Evolutionary conservation across 2,113 vertebrate genomes (phyloP).

Genomic region (Paedocypris sp.): DNA sequence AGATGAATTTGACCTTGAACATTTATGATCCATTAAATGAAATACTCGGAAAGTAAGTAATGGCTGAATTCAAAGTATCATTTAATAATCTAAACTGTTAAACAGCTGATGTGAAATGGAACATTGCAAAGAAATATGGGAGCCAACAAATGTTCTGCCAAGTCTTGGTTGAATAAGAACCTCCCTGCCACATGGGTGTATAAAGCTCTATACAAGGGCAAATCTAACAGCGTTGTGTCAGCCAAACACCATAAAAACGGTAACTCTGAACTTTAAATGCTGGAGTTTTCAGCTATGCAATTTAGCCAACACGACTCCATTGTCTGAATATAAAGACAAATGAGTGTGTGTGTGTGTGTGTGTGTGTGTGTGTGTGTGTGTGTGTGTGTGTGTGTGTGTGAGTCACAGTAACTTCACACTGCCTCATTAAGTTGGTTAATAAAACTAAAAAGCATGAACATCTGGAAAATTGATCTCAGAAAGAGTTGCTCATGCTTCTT

Average conservation of each 20-base stretch:
- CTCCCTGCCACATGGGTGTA: constrained; percentile 22
- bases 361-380: too few species aligned
- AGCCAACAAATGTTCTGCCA: constrained; percentile 46
- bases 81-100: too few species aligned
- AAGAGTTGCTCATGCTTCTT: constrained; percentile 7
- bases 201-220: constrained; percentile 2
- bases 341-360: too few species aligned
- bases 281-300: background rate
- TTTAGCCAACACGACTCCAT: too few species aligned
- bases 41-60: too few species aligned
- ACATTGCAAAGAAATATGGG: background rate
- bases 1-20: too few species aligned
- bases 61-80: too few species aligned
- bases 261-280: background rate
- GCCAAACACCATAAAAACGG: constrained; percentile 15
- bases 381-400: too few species aligned
- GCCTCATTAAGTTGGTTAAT: constrained; percentile 33
- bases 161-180: constrained; percentile 13
- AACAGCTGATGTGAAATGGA: constrained; percentile 20
- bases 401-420: constrained; percentile 6
- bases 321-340: too few species aligned
- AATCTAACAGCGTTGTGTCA: constrained; percentile 1
- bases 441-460: constrained; percentile 17
- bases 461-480: constrained; percentile 17
- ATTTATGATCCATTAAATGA: too few species aligned